Evolutionary conservation across 23 tunicate species (phyloP).

Genomic region (Ciona savignyi): DNA sequence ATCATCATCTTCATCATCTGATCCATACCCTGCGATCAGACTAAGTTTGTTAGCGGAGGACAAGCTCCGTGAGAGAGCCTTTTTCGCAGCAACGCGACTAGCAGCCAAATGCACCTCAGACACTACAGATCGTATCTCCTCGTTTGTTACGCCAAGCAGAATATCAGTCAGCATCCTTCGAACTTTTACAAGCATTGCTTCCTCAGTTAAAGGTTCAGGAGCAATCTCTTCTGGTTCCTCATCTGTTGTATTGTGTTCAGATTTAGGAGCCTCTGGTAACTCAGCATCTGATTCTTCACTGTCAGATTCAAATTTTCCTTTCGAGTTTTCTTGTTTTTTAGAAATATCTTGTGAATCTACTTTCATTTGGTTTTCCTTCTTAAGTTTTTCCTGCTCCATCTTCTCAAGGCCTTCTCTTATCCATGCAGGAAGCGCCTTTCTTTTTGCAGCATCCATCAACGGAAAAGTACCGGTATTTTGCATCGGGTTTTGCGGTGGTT

Average conservation of each 20-base stretch:
- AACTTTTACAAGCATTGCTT: constrained; percentile 7
- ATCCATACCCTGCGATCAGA: constrained; percentile 29
- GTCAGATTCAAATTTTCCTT: constrained; percentile 22
- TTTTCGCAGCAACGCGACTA: neutral
- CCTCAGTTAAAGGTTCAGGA: neutral
- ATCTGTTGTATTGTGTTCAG: constrained; percentile 13
- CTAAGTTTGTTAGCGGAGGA: constrained; percentile 3
- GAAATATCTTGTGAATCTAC: too few species aligned
- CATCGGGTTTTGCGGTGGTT: neutral
- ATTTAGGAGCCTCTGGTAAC: constrained; percentile 25
- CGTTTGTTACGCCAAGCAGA: constrained; percentile 26
- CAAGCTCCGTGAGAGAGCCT: neutral
- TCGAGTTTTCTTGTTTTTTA: neutral
- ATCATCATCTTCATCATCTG: constrained; percentile 19
- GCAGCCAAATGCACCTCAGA: constrained; percentile 4
- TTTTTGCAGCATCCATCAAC: constrained; percentile 38
- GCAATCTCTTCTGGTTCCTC: constrained; percentile 27
- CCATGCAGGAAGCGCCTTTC: constrained; percentile 55
- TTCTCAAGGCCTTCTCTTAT: constrained; percentile 68
- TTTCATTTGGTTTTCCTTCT: constrained; percentile 16
- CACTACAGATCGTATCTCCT: constrained; percentile 2
- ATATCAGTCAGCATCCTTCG: constrained; percentile 41
- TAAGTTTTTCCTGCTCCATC: constrained; percentile 62
- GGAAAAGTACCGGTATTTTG: neutral
- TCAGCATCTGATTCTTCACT: constrained; percentile 72